phyloP scores from a whole-genome alignment of 2,888 invertebrate genomes.

The Vesta saturnalis region DNA sequence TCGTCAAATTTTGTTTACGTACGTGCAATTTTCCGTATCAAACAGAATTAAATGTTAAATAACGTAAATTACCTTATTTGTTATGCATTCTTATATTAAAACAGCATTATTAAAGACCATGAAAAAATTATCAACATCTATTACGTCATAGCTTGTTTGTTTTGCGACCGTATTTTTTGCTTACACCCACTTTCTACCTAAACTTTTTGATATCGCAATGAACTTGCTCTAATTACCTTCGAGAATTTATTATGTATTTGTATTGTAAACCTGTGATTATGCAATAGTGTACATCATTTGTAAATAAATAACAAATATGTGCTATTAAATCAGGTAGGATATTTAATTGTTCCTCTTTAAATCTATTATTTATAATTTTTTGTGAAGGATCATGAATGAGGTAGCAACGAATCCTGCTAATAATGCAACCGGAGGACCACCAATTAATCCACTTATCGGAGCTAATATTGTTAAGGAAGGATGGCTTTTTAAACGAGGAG shows the following conservation, averaged over 20 bases:
- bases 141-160: conserved; percentile 43
- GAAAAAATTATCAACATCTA: conserved; percentile 39
- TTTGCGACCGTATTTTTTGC: conserved; percentile 33
- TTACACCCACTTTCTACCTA: conserved; percentile 11
- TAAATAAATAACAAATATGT: conserved; percentile 1
- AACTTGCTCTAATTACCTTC: background rate
- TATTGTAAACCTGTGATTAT: background rate
- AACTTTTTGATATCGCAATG: background rate
- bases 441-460: conserved; percentile 33
- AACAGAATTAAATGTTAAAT: background rate
- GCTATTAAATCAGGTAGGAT: too few relatives aligned
- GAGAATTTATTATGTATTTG: background rate
- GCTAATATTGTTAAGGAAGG: conserved; percentile 86
- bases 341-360: background rate
- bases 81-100: background rate
- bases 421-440: conserved; percentile 19
- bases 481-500: conserved; percentile 96
- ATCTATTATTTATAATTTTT: too few relatives aligned
- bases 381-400: conserved; percentile 30
- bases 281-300: background rate
- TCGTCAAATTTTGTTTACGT: conserved; percentile 26
- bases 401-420: conserved; percentile 12
- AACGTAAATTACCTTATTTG: background rate
- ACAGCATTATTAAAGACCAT: conserved; percentile 8
- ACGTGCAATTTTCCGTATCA: background rate